These are phyloP conservation scores for Macroteleia sp. DNA, from an alignment of 2,888 invertebrate genomes.

Conservation along the genomic window DNA sequence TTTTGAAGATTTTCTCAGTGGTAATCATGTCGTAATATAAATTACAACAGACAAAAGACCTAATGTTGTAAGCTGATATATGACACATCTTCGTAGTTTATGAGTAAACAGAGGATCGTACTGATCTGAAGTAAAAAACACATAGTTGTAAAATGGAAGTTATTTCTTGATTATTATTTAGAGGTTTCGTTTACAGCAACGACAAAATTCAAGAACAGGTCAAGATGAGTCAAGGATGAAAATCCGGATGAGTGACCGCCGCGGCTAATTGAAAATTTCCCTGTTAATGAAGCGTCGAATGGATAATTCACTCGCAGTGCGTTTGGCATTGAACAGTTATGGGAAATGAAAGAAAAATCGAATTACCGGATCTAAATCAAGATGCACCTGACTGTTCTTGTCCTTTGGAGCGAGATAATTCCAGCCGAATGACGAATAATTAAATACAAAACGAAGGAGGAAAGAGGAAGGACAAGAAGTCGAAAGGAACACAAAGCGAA, in stretches of 20 bases:
- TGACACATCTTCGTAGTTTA: too few species aligned
- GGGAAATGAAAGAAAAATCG: constrained; percentile 28
- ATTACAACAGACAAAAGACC: too few species aligned
- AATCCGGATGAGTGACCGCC: background rate
- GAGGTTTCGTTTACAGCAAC: too few species aligned
- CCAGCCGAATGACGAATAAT: constrained; percentile 2
- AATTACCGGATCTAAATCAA: constrained; percentile 10
- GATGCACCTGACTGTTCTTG: constrained; percentile 24
- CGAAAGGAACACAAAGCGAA: background rate
- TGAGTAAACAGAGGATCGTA: too few species aligned
- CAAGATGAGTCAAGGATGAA: background rate
- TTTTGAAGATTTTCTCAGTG: too few species aligned
- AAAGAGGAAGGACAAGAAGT: too few species aligned
- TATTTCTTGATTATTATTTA: too few species aligned
- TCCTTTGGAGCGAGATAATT: constrained; percentile 6
- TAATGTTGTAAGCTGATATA: too few species aligned
- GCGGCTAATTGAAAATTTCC: background rate
- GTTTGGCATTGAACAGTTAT: background rate
- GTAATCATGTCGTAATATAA: too few species aligned
- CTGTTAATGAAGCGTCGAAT: background rate
- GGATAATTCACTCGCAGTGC: background rate
- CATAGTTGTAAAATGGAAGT: too few species aligned
- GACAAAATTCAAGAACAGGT: too few species aligned
- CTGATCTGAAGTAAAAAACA: too few species aligned
- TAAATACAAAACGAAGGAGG: constrained; percentile 10